Percentiles rank a stretch among this genome's conserved stretches.
Evolutionary conservation across 2,888 invertebrate species (phyloP).

Genomic region (Melieria crassipennis): DNA sequence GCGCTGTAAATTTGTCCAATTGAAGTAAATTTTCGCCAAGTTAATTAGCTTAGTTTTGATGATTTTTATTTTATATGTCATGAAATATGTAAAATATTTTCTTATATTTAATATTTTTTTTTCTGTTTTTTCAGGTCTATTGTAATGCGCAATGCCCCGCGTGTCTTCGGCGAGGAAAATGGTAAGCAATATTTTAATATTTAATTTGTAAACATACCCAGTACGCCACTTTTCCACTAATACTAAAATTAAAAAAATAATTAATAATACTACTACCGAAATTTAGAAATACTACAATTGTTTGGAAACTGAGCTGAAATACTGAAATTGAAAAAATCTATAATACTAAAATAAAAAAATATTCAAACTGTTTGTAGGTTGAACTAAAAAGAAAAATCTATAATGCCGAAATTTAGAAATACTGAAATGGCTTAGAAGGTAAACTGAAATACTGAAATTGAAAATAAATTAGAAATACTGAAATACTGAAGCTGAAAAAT

Average conservation of each 20-base stretch:
- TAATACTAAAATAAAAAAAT: too few relatives aligned
- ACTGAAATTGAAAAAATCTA: too few relatives aligned
- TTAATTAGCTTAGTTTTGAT: background rate
- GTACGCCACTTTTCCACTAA: too few relatives aligned
- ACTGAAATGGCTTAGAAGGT: background rate
- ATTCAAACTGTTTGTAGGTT: background rate
- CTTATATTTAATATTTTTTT: constrained; percentile 23
- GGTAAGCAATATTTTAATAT: constrained; percentile 53
- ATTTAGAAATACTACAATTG: too few relatives aligned
- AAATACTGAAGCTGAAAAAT: too few relatives aligned
- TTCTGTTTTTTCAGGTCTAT: constrained; percentile 60
- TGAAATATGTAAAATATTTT: constrained; percentile 1
- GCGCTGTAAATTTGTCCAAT: background rate
- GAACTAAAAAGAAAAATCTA: background rate
- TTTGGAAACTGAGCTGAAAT: too few relatives aligned
- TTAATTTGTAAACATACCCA: too few relatives aligned
- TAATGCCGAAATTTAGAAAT: background rate
- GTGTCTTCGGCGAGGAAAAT: constrained; percentile 63
- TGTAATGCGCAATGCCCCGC: constrained; percentile 61
- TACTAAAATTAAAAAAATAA: too few relatives aligned
- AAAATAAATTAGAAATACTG: too few relatives aligned
- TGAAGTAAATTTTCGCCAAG: background rate
- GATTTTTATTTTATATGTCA: background rate
- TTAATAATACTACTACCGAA: too few relatives aligned
- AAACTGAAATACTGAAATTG: too few relatives aligned